Conservation (phyloP, 2,113 vertebrate genomes). For the Oreochromis niloticus region DNA sequence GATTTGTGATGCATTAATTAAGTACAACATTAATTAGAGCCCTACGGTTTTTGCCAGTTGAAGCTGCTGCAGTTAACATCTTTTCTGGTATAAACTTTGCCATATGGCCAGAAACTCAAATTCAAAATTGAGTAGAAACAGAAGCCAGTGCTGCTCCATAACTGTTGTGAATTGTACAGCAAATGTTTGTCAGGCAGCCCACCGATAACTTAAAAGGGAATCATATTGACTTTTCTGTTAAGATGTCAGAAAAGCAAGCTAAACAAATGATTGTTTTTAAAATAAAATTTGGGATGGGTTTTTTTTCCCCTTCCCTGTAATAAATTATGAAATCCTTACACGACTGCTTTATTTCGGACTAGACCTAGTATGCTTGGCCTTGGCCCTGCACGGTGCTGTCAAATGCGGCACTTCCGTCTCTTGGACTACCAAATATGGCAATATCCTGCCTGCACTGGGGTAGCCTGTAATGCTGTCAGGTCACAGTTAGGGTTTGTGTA, state of each 20-base stretch:
- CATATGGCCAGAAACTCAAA: background rate
- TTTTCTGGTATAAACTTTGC: background rate
- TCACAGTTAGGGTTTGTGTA: conserved; percentile 36
- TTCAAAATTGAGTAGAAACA: background rate
- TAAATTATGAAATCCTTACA: background rate
- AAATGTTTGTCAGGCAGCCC: background rate
- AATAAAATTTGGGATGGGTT: background rate
- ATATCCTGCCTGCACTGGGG: conserved; percentile 39
- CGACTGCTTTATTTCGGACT: conserved; percentile 1
- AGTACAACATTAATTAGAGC: background rate
- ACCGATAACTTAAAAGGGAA: background rate
- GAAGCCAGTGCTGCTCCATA: background rate
- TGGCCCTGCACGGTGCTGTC: background rate
- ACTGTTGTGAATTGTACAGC: background rate
- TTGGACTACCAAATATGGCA: conserved; percentile 38
- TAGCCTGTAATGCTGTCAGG: conserved; percentile 16
- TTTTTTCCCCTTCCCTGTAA: background rate
- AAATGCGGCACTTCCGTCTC: conserved; percentile 11
- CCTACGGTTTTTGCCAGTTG: background rate
- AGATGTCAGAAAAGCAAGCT: background rate
- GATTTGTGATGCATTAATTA: background rate
- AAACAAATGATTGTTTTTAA: background rate
- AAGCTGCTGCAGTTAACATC: background rate
- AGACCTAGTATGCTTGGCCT: background rate
- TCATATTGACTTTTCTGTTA: background rate